Conservation (phyloP, 2,113 vertebrate genomes). For the Canis aureus region DNA sequence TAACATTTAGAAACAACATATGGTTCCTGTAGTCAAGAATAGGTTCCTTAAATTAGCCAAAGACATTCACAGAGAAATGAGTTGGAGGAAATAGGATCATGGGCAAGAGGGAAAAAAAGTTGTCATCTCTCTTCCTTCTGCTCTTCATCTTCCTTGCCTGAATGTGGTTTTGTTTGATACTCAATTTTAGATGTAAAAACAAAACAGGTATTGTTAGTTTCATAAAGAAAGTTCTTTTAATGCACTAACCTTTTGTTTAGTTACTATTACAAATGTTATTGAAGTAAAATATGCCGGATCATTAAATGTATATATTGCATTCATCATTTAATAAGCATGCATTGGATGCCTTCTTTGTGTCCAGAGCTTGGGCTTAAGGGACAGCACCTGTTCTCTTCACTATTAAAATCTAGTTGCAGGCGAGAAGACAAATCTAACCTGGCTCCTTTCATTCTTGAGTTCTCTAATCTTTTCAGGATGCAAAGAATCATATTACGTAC, state of each 20-base stretch:
- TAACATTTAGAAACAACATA: slow-evolving; percentile 81
- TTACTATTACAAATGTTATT: slow-evolving; percentile 37
- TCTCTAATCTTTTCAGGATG: neutral
- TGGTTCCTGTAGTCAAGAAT: slow-evolving; percentile 75
- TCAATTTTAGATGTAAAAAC: slow-evolving; percentile 51
- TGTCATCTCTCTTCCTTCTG: slow-evolving; percentile 24
- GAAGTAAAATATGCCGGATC: neutral
- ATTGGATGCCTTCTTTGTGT: neutral
- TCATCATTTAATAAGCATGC: neutral
- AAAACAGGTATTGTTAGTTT: neutral
- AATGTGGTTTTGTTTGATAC: slow-evolving; percentile 55
- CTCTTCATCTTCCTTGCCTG: slow-evolving; percentile 44
- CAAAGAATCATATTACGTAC: neutral
- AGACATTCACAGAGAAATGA: slow-evolving; percentile 68
- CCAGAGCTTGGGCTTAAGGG: neutral
- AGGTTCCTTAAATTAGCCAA: slow-evolving; percentile 73
- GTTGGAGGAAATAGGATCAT: slow-evolving; percentile 61
- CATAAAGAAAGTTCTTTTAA: neutral
- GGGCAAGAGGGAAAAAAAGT: neutral
- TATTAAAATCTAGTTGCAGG: neutral
- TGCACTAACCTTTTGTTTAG: slow-evolving; percentile 32
- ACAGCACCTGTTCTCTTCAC: neutral
- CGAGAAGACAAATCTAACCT: neutral
- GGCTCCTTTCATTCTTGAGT: neutral
- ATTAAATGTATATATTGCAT: neutral